These are phyloP conservation scores for Mycalesis mineus DNA, from an alignment of 2,888 invertebrate genomes.

Conservation along the genomic window DNA sequence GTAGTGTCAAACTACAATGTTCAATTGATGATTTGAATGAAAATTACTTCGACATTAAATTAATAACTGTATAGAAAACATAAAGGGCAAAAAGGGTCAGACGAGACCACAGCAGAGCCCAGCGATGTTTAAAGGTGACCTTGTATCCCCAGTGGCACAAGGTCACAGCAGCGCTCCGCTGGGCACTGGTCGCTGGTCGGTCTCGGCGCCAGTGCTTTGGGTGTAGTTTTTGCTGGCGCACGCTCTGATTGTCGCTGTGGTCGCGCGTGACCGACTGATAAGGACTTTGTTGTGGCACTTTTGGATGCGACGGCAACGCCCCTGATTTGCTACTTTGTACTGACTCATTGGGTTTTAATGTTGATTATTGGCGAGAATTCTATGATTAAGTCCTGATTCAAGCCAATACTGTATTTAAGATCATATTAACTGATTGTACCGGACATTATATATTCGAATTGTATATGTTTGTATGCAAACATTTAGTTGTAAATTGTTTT, in stretches of 20 bases:
- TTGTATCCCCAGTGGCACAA: not conserved
- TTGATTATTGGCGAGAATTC: too few relatives aligned
- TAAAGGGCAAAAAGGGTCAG: not conserved
- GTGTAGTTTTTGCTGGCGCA: not conserved
- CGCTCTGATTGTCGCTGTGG: constrained; percentile 2
- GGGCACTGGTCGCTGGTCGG: not conserved
- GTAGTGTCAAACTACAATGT: too few relatives aligned
- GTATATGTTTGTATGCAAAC: too few relatives aligned
- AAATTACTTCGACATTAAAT: too few relatives aligned
- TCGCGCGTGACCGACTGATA: constrained; percentile 3
- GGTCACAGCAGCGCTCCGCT: not conserved
- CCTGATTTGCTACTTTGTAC: not conserved
- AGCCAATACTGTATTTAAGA: too few relatives aligned
- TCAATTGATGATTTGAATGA: too few relatives aligned
- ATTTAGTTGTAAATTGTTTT: too few relatives aligned
- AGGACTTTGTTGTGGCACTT: not conserved
- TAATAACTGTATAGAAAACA: not conserved
- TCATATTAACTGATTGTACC: too few relatives aligned
- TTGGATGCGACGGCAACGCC: not conserved
- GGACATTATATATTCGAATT: too few relatives aligned
- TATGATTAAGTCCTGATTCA: too few relatives aligned
- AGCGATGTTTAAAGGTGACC: not conserved
- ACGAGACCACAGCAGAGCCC: not conserved
- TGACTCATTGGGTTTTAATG: too few relatives aligned
- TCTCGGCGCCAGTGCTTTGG: not conserved